Base-by-base conservation (phyloP, 2,113 vertebrate species). In the Menura novaehollandiae region DNA sequence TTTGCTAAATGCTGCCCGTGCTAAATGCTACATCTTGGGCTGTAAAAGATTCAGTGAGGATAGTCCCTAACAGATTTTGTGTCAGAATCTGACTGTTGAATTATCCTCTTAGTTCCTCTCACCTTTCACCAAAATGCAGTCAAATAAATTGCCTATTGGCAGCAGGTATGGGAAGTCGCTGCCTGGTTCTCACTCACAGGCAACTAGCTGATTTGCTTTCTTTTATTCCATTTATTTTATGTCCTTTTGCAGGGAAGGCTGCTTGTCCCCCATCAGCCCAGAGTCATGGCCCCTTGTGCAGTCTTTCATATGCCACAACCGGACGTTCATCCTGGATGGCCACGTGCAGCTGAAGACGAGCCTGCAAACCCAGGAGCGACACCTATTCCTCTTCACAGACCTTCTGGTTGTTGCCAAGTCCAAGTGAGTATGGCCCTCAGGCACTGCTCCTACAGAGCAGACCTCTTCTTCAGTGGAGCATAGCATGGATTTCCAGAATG, bases 311-410 rank as follows among this genome's bases (percentile, higher is more conserved):
- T 98, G 98, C 93, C 98, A 99, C 37, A 98, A 91, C 73, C 97
- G 99, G 58, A 91, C 94, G 0, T 98, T 99, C 89, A 93, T 99
- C 91, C 98, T 98, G 55, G 99, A 99, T 0, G 97, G 98, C 56
- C 98, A 98, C 0, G 98, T 98, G 43, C 99, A 99, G 92, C 98
- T 99, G 79, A 99, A 98, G 98, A 99, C 98, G 0, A 99, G 99
- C 51, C 98, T 99, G 68, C 99, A 99, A 96, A 99, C 98, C 62
- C 99, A 99, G 96, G 99, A 99, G 72, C 97, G 99, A 46, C 98
- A 99, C 92, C 98, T 99, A 88, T 99, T 99, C 95, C 98, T 99
- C 68, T 99, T 99, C 97, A 98, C 94, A 11, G 99, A 99, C 95
- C 96, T 99, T 11, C 98, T 99, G 79, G 98, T 99, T 77, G 97